These are phyloP conservation scores for Rhingia rostrata DNA, from an alignment of 2,888 invertebrate genomes.

Conservation along the genomic window DNA sequence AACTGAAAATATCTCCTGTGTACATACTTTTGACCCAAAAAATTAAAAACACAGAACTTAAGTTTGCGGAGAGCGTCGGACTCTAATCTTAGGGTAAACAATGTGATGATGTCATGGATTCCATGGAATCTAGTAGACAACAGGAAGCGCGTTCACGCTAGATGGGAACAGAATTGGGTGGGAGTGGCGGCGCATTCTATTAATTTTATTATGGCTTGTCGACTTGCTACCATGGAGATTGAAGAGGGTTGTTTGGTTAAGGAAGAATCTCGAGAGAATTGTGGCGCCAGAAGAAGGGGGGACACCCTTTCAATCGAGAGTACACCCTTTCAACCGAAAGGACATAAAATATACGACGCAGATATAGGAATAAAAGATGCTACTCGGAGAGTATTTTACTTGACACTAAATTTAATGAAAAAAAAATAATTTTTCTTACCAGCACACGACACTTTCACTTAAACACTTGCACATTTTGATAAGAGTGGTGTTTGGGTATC, in stretches of 20 bases:
- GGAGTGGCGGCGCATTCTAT: constrained; percentile 32
- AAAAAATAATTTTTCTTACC: constrained; percentile 52
- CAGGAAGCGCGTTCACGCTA: constrained; percentile 55
- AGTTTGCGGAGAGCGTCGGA: background rate
- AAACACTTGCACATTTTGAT: constrained; percentile 68
- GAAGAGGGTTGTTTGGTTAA: constrained; percentile 25
- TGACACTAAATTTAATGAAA: background rate
- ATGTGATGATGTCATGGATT: constrained; percentile 70
- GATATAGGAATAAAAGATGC: constrained; percentile 30
- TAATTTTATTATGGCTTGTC: constrained; percentile 38
- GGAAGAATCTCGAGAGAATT: constrained; percentile 15
- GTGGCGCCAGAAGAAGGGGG: constrained; percentile 35
- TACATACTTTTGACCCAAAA: constrained; percentile 60
- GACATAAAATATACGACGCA: background rate
- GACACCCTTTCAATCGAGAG: constrained; percentile 15
- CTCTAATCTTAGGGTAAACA: constrained; percentile 56
- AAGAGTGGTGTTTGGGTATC: background rate
- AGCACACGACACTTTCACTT: constrained; percentile 62
- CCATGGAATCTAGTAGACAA: constrained; percentile 58
- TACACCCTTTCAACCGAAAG: background rate
- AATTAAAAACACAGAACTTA: constrained; percentile 22
- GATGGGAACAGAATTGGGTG: constrained; percentile 20
- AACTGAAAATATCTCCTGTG: constrained; percentile 22
- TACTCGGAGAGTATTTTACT: constrained; percentile 12
- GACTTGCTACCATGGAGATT: constrained; percentile 38